Evolutionary conservation across 2,888 invertebrate genomes (phyloP), one percentile per base, ranked within the genome.

Genomic region (Ornithoptera priamus): DNA sequence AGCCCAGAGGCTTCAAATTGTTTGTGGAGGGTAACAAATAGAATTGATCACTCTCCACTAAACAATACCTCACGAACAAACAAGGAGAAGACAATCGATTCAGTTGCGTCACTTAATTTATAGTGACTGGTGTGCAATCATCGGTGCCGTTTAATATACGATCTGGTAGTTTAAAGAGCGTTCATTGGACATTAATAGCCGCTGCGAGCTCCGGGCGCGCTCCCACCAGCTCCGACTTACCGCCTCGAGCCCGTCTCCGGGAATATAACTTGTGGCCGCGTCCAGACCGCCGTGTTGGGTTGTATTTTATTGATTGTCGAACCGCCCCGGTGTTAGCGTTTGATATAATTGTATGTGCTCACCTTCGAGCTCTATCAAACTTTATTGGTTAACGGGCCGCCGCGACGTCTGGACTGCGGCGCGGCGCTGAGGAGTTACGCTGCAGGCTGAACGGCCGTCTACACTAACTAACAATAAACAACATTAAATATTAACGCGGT

Each of bases 291-390:
- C 66, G 24, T 53, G 61, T 62, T 46, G 59, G 8, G 39, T 69
- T 62, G 46, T 66, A 62, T 62, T 60, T 56, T 59, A 70, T 66
- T 46, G 69, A 61, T 36, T 65, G 66, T 66, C 64, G 36, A 50
- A 50, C 46, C 62, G 36, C 22, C 58, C 36, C 50, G 65, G 57
- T 30, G 22, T 58, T 53, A n/a, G 46, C 57, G 18, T 62, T 62
- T 39, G 53, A 17, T 53, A 53, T 53, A 53, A 53, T 53, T 53
- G 53, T 53, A n/a, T 17, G 53, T n/a, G 53, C 62, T 46, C 59
- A 64, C 60, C 53, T 65, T 60, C 53, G 57, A 61, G 42, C 64
- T 65, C 56, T 61, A 42, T 64, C 60, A 36, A 18, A 4, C 30
- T 50, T 60, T 60, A 61, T 67, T 39, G 56, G 24, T 20, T 53